phyloP scores from a whole-genome alignment of 2,797 vertebrate genomes.

The Amazona finschi region DNA sequence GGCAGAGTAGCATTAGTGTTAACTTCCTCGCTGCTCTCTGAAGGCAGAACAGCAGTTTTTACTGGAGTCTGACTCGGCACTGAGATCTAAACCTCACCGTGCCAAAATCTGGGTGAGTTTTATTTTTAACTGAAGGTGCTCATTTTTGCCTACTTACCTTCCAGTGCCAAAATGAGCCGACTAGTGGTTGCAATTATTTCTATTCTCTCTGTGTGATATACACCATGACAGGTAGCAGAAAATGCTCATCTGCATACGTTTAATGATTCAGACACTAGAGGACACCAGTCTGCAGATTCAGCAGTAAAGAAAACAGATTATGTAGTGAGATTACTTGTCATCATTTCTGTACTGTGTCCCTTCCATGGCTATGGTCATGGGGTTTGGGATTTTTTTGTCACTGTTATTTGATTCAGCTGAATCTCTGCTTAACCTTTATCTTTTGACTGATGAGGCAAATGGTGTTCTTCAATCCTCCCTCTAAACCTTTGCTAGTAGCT shows the following conservation, averaged over 20 bases:
- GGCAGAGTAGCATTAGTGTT: neutral
- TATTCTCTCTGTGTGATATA: neutral
- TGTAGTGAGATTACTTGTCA: neutral
- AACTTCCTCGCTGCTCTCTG: neutral
- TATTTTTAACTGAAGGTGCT: neutral
- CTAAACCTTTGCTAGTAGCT: neutral
- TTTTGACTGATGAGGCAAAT: neutral
- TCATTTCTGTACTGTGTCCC: neutral
- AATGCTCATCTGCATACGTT: neutral
- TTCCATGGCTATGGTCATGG: neutral
- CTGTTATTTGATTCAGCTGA: neutral
- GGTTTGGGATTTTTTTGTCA: neutral
- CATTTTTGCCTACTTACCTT: neutral
- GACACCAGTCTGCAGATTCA: neutral
- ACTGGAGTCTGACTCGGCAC: neutral
- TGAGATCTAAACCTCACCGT: neutral
- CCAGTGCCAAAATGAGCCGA: neutral
- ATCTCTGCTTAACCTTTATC: neutral
- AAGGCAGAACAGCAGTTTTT: neutral
- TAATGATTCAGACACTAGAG: neutral
- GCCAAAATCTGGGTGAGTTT: neutral
- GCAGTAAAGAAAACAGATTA: neutral
- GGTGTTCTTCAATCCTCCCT: neutral
- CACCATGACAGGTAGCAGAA: neutral
- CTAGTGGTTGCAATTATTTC: neutral